Evolutionary conservation across 1,140 invertebrate genomes (phyloP).

Genomic region (Mamestra configurata): DNA sequence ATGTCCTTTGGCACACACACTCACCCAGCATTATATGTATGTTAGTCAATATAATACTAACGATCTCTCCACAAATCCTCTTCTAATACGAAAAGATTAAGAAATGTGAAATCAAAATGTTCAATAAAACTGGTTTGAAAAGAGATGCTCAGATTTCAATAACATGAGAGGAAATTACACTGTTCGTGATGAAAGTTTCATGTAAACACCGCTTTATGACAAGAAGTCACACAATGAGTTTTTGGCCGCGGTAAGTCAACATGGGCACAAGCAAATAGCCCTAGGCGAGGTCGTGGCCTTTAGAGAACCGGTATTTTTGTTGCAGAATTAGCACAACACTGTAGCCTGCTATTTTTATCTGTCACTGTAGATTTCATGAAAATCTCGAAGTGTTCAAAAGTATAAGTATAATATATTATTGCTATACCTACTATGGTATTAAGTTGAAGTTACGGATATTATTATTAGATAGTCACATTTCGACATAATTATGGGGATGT

Average conservation of each 20-base stretch:
- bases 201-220: slow-evolving; percentile 67
- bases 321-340: slow-evolving; percentile 52
- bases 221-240: slow-evolving; percentile 81
- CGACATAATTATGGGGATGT: no score
- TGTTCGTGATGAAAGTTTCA: slow-evolving; percentile 62
- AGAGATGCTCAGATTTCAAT: slow-evolving; percentile 58
- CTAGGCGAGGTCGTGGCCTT: slow-evolving; percentile 80
- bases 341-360: slow-evolving; percentile 28
- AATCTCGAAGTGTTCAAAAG: no score
- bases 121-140: slow-evolving; percentile 56
- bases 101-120: slow-evolving; percentile 52
- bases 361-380: neutral
- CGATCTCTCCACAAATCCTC: slow-evolving; percentile 45
- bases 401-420: no score
- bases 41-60: slow-evolving; percentile 42
- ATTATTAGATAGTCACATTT: no score
- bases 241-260: slow-evolving; percentile 79
- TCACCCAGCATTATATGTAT: slow-evolving; percentile 14
- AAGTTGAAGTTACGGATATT: no score
- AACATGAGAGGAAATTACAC: slow-evolving; percentile 63
- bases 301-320: slow-evolving; percentile 64
- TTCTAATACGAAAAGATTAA: slow-evolving; percentile 50
- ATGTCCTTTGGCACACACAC: neutral
- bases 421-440: no score
- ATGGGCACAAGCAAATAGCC: slow-evolving; percentile 78